These are phyloP conservation scores for Acanthacorydalis orientalis DNA, from an alignment of 2,888 invertebrate genomes.

Conservation along the genomic window DNA sequence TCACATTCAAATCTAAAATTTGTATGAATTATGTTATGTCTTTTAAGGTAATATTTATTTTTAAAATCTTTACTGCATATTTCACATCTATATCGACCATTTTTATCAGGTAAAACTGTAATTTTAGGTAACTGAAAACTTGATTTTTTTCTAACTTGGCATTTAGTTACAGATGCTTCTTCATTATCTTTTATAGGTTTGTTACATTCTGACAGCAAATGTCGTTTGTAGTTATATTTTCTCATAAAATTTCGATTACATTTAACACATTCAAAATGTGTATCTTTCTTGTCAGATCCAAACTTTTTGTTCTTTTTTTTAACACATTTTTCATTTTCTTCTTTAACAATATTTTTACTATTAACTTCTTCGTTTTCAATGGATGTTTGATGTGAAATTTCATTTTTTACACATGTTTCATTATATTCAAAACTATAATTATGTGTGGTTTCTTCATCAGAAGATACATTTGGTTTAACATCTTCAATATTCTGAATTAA, in stretches of 20 bases:
- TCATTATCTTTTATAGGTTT: background rate
- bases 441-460: no score
- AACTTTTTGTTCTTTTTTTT: no score
- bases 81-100: background rate
- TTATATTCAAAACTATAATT: no score
- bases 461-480: no score
- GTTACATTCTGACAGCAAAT: background rate
- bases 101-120: background rate
- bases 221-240: background rate
- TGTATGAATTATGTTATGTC: slow-evolving; percentile 1
- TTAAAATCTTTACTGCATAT: slow-evolving; percentile 1
- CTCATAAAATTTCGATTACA: background rate
- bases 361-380: no score
- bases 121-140: background rate
- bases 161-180: background rate
- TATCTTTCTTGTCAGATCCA: background rate
- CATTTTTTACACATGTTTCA: no score
- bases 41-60: slow-evolving; percentile 1
- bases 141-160: background rate
- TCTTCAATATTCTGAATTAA: no score
- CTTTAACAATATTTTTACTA: no score
- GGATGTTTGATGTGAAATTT: no score
- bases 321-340: no score
- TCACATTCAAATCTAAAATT: background rate
- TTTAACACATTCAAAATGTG: background rate